A percentile compares a stretch with the other conserved stretches of the same genome.
Evolutionary conservation across 1,140 invertebrate species (phyloP).

Genomic region (Pseudachorutes palmiensis): DNA sequence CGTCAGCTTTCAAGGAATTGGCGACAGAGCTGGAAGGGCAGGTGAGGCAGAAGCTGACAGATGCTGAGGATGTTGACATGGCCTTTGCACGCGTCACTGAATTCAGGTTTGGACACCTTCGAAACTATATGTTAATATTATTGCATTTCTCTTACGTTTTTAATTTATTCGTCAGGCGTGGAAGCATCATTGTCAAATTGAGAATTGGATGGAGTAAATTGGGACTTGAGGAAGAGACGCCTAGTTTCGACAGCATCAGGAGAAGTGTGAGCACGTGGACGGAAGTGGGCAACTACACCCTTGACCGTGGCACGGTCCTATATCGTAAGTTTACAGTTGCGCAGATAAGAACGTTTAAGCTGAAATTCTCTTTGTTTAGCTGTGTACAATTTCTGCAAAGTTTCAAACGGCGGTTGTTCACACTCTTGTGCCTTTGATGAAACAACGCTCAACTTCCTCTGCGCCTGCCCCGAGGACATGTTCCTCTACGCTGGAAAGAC

Average conservation of each 20-base stretch:
- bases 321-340: slow-evolving; percentile 16
- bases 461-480: slow-evolving; percentile 57
- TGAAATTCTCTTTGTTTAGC: slow-evolving; percentile 38
- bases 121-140: slow-evolving; percentile 19
- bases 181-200: slow-evolving; percentile 55
- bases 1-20: slow-evolving; percentile 54
- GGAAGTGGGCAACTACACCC: slow-evolving; percentile 16
- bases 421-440: slow-evolving; percentile 66
- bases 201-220: slow-evolving; percentile 51
- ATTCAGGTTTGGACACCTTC: slow-evolving; percentile 32
- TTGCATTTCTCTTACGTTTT: slow-evolving; percentile 37
- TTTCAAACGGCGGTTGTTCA: slow-evolving; percentile 64
- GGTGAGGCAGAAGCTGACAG: slow-evolving; percentile 31
- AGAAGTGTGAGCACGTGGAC: slow-evolving; percentile 17
- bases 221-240: background rate
- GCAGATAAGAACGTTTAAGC: background rate
- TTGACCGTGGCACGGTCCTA: slow-evolving; percentile 12
- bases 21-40: slow-evolving; percentile 50
- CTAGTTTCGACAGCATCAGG: slow-evolving; percentile 19
- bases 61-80: slow-evolving; percentile 11
- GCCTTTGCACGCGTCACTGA: slow-evolving; percentile 19
- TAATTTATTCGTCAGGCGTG: slow-evolving; percentile 44
- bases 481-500: slow-evolving; percentile 46
- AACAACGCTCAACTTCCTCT: slow-evolving; percentile 52
- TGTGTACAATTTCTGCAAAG: slow-evolving; percentile 63